These are phyloP conservation scores for Limnephilus rhombicus DNA, from an alignment of 2,888 invertebrate genomes.

Conservation along the genomic window DNA sequence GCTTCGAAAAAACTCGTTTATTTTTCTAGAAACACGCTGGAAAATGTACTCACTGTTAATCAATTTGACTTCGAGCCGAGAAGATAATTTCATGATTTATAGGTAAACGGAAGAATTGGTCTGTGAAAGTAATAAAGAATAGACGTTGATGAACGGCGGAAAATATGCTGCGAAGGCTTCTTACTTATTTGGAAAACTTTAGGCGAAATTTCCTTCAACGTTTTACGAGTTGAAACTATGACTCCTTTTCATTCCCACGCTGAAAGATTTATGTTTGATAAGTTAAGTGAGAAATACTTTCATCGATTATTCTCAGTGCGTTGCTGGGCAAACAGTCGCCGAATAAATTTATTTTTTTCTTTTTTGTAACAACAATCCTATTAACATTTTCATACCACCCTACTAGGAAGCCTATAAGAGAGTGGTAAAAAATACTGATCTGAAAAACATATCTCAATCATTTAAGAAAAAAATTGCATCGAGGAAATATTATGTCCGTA, in stretches of 20 bases:
- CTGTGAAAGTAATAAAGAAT: conserved; percentile 32
- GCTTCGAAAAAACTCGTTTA: conserved; percentile 60
- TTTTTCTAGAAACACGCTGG: conserved; percentile 61
- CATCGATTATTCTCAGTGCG: no score
- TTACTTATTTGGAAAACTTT: not conserved
- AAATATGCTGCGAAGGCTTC: conserved; percentile 32
- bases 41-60: conserved; percentile 65
- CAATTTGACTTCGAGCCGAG: conserved; percentile 60
- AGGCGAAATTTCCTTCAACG: not conserved
- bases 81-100: conserved; percentile 63
- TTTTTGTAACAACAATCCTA: not conserved
- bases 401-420: not conserved
- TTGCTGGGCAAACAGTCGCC: not conserved
- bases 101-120: conserved; percentile 57
- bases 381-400: not conserved
- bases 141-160: conserved; percentile 41
- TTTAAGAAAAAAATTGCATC: no score
- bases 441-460: not conserved
- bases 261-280: not conserved
- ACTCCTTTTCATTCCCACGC: not conserved
- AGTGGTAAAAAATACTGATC: no score
- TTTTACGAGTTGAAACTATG: not conserved
- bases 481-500: not conserved
- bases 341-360: not conserved
- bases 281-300: not conserved